Conservation (phyloP, 2,888 invertebrate genomes). For the Ectemnius continuus region DNA sequence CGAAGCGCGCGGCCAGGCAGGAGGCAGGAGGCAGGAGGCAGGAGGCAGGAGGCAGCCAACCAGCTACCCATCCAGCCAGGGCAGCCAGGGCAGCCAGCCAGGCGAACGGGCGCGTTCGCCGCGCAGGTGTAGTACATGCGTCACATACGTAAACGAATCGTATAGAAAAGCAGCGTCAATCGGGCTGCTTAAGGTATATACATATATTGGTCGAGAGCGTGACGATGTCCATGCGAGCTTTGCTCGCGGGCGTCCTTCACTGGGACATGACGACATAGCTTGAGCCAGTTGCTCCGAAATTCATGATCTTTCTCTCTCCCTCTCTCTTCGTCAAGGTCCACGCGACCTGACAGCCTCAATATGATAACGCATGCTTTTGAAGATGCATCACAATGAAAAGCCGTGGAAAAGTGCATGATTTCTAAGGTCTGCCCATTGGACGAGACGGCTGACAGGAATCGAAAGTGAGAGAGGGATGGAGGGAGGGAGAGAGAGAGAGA, state of each 20-base stretch:
- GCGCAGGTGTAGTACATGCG: conserved; percentile 34
- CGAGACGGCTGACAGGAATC: too few relatives aligned
- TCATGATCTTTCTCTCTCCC: too few relatives aligned
- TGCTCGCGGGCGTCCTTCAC: neutral
- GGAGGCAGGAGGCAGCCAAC: too few relatives aligned
- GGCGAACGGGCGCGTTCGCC: conserved; percentile 20
- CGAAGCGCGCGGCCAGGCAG: too few relatives aligned
- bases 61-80: neutral
- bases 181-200: conserved; percentile 1
- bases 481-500: neutral
- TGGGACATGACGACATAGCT: too few relatives aligned
- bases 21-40: too few relatives aligned
- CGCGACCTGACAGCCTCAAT: too few relatives aligned
- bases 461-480: neutral
- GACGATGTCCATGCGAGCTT: neutral
- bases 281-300: too few relatives aligned
- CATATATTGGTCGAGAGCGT: neutral
- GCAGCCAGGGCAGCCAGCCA: neutral
- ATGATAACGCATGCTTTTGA: too few relatives aligned
- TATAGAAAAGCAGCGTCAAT: conserved; percentile 39
- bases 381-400: neutral
- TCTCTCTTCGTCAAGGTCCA: too few relatives aligned
- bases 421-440: too few relatives aligned
- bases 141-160: conserved; percentile 16
- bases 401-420: too few relatives aligned